These are phyloP conservation scores for Byasa hedistus DNA, from an alignment of 2,888 invertebrate genomes.

Conservation along the genomic window DNA sequence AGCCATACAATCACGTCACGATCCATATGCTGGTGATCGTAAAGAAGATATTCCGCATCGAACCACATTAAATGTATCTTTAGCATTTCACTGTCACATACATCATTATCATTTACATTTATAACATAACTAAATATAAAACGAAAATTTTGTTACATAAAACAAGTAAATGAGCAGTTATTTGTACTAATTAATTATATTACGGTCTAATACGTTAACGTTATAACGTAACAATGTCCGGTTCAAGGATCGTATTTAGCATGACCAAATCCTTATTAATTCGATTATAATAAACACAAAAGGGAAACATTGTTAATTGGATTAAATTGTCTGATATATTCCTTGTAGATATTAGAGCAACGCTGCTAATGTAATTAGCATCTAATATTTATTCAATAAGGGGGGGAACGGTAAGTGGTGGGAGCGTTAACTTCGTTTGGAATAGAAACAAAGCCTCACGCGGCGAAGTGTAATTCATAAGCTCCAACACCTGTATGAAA, in stretches of 20 bases:
- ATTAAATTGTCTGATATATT: conserved; percentile 30
- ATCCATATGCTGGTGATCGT: too few species aligned
- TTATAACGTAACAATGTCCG: neutral
- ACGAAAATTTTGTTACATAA: too few species aligned
- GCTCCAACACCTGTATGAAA: conserved; percentile 5
- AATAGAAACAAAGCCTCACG: conserved; percentile 20
- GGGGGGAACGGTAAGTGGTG: conserved; percentile 39
- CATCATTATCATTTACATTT: too few species aligned
- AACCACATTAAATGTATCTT: too few species aligned
- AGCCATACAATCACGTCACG: too few species aligned
- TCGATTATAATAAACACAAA: conserved; percentile 20
- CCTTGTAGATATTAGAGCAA: conserved; percentile 35
- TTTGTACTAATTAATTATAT: neutral
- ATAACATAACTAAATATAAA: too few species aligned
- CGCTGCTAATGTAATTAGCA: conserved; percentile 47
- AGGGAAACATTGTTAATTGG: conserved; percentile 26
- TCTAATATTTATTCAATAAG: conserved; percentile 48
- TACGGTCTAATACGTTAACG: neutral
- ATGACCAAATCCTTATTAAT: conserved; percentile 11
- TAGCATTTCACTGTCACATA: too few species aligned
- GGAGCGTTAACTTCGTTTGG: conserved; percentile 25
- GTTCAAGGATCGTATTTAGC: neutral
- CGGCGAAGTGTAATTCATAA: conserved; percentile 8
- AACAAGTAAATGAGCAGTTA: too few species aligned
- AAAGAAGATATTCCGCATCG: too few species aligned